These are phyloP conservation scores for Xestobium rufovillosum DNA, from an alignment of 2,888 invertebrate species.

Conservation along the genomic window DNA sequence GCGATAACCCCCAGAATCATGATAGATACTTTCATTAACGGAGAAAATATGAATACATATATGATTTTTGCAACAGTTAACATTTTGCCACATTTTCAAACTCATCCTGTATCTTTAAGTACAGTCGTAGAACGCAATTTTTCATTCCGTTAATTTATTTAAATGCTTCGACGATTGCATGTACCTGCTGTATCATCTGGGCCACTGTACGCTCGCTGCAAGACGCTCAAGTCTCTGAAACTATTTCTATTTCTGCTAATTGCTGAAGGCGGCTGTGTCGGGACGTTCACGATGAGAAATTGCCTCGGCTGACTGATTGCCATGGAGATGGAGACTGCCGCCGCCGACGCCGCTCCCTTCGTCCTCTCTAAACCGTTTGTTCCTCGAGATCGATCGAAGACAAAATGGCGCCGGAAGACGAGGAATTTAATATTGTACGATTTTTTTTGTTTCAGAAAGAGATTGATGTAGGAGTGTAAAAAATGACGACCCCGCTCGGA, in stretches of 20 bases:
- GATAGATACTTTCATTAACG: no score
- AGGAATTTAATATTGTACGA: neutral
- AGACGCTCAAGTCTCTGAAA: constrained; percentile 28
- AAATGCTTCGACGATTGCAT: no score
- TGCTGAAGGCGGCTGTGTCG: constrained; percentile 41
- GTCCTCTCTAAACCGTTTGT: constrained; percentile 25
- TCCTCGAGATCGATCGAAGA: constrained; percentile 29
- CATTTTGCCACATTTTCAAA: no score
- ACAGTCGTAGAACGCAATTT: no score
- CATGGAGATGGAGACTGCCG: constrained; percentile 38
- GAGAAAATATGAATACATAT: no score
- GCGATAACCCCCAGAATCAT: no score
- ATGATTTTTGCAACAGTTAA: no score
- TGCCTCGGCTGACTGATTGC: constrained; percentile 41
- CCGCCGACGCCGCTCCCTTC: constrained; percentile 23
- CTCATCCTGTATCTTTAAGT: no score
- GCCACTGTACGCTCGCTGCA: constrained; percentile 25
- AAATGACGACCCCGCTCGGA: constrained; percentile 35
- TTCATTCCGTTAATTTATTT: no score
- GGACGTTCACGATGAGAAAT: constrained; percentile 42
- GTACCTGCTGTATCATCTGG: no score
- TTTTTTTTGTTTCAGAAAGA: no score
- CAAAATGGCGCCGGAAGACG: constrained; percentile 26
- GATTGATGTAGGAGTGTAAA: neutral
- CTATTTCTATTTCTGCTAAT: constrained; percentile 45